phyloP scores from a whole-genome alignment of 2,797 vertebrate species.

The Labroides dimidiatus region DNA sequence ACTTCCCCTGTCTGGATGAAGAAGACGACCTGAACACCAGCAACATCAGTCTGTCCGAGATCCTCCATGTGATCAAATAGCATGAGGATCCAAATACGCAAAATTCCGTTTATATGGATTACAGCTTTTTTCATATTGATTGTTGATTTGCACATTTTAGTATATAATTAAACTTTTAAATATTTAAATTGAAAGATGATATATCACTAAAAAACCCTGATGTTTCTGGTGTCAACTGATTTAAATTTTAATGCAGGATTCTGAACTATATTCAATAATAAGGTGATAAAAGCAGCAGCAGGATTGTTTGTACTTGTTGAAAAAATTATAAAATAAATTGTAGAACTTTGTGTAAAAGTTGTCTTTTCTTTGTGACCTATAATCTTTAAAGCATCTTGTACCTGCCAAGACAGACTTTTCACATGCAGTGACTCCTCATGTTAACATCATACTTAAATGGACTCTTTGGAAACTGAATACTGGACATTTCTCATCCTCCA shows the following conservation, averaged over 20 bases:
- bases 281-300: constrained; percentile 38
- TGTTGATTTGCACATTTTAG: constrained; percentile 85
- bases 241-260: constrained; percentile 33
- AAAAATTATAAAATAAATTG: too few relatives aligned
- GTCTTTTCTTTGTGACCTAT: not conserved
- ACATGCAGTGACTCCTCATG: constrained; percentile 29
- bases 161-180: constrained; percentile 67
- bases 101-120: not conserved
- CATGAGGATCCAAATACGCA: not conserved
- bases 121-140: constrained; percentile 31
- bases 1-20: constrained; percentile 91
- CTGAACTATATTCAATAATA: constrained; percentile 41
- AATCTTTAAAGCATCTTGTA: too few relatives aligned
- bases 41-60: constrained; percentile 91
- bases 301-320: constrained; percentile 35
- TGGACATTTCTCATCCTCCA: constrained; percentile 1
- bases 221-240: constrained; percentile 24
- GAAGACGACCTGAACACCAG: constrained; percentile 87
- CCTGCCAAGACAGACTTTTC: constrained; percentile 2
- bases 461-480: constrained; percentile 5
- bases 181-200: constrained; percentile 46
- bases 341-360: constrained; percentile 1
- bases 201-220: constrained; percentile 33
- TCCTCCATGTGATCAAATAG: constrained; percentile 89
- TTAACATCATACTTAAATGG: constrained; percentile 1